Percentiles rank a stretch among this genome's conserved stretches.
phyloP scores from a whole-genome alignment of 2,113 vertebrate genomes.

The Oryzias javanicus region DNA sequence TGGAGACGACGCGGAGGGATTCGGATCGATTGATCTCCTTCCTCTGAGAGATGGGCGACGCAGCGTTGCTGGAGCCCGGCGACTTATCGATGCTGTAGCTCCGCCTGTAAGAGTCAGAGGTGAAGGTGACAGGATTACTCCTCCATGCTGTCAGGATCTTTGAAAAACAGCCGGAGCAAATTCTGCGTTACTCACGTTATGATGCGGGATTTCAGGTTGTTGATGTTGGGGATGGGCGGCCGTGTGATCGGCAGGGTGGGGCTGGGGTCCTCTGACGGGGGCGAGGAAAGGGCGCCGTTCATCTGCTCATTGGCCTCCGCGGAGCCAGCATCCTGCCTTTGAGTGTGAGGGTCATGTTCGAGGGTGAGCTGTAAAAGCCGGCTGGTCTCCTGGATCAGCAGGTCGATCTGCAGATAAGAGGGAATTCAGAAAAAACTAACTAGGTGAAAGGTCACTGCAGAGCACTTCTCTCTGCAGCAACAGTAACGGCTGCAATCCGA shows the following conservation, averaged over 20 bases:
- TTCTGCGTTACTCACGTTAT: constrained; percentile 78
- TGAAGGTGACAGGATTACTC: neutral
- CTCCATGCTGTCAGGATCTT: neutral
- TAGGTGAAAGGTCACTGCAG: too few relatives aligned
- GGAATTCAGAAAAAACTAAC: too few relatives aligned
- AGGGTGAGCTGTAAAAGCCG: constrained; percentile 94
- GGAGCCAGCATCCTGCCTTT: constrained; percentile 42
- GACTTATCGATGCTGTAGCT: constrained; percentile 95
- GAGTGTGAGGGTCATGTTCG: constrained; percentile 89
- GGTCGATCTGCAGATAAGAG: constrained; percentile 81
- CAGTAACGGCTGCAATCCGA: neutral
- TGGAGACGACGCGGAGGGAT: constrained; percentile 85
- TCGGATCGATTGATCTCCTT: constrained; percentile 93
- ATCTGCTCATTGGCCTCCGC: constrained; percentile 57
- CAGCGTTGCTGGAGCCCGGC: constrained; percentile 80
- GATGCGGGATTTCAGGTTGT: constrained; percentile 70
- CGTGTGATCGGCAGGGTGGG: constrained; percentile 74
- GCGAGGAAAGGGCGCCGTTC: constrained; percentile 71
- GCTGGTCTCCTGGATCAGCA: constrained; percentile 95
- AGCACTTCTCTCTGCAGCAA: neutral
- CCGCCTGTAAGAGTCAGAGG: constrained; percentile 73
- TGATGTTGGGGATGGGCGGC: constrained; percentile 71
- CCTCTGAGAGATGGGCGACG: constrained; percentile 83
- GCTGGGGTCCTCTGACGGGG: constrained; percentile 64
- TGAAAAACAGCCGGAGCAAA: neutral